Conservation (phyloP, 2,113 vertebrate species). For the Acanthisitta chloris region DNA sequence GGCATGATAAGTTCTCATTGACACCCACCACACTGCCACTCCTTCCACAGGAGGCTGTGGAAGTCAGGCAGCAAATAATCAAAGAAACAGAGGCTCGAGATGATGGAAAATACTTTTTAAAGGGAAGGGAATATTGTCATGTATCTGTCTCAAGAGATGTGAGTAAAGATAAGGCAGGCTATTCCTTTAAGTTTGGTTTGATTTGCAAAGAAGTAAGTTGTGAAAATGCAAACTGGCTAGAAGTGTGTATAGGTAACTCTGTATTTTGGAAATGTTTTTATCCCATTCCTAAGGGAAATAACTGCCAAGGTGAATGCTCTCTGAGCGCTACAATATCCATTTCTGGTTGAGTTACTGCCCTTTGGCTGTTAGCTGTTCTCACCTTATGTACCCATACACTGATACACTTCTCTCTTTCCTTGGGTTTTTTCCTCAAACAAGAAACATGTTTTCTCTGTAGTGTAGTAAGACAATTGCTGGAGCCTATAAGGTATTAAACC, state of each 20-base stretch:
- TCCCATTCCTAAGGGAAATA: background rate
- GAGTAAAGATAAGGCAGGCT: background rate
- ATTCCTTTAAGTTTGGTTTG: background rate
- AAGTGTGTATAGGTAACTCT: background rate
- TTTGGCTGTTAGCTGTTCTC: background rate
- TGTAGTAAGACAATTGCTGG: background rate
- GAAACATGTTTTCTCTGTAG: background rate
- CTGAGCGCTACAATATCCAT: background rate
- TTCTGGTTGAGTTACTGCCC: slow-evolving; percentile 11
- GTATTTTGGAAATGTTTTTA: background rate
- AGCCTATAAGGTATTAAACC: background rate
- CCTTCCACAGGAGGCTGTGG: background rate
- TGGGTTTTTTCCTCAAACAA: background rate
- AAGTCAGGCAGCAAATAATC: background rate
- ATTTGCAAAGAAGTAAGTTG: background rate
- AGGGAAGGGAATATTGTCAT: background rate
- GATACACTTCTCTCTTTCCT: background rate
- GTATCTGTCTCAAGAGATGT: background rate
- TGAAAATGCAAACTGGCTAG: background rate
- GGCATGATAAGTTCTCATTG: background rate
- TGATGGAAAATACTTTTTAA: background rate
- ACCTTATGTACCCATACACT: background rate
- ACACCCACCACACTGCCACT: background rate
- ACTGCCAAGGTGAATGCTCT: background rate
- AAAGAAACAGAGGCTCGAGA: background rate